phyloP scores from a whole-genome alignment of 2,113 vertebrate species.

The Rattus rattus region DNA sequence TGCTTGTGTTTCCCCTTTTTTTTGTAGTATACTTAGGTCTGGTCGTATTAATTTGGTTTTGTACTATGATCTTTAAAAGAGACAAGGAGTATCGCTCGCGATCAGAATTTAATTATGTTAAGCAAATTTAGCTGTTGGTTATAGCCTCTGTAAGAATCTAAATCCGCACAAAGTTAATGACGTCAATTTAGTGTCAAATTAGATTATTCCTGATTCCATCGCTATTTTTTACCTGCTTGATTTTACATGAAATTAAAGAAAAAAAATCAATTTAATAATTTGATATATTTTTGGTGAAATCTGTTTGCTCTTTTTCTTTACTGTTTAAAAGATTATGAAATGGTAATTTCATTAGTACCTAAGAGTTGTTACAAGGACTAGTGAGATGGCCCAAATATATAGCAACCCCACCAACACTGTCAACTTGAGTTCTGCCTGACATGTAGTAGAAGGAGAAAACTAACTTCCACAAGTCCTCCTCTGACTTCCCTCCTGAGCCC shows the following conservation, averaged over 20 bases:
- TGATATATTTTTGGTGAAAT: conserved; percentile 23
- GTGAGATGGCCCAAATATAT: background rate
- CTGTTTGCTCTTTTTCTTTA: background rate
- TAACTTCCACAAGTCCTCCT: background rate
- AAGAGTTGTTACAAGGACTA: background rate
- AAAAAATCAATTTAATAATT: background rate
- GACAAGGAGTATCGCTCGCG: background rate
- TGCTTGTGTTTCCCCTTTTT: background rate
- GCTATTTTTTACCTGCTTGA: background rate
- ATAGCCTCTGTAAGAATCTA: background rate
- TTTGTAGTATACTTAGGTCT: background rate
- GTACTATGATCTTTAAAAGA: background rate
- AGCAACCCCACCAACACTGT: background rate
- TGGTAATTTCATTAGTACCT: background rate
- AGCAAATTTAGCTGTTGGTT: background rate
- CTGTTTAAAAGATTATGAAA: background rate
- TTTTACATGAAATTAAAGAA: conserved; percentile 37
- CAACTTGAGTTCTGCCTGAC: background rate
- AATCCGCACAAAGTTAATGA: background rate
- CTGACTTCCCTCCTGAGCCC: background rate
- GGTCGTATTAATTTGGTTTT: background rate
- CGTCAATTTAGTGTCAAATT: background rate
- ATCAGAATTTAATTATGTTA: background rate
- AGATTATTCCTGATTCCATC: background rate
- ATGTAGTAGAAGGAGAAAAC: background rate